phyloP scores from a whole-genome alignment of 1,140 invertebrate genomes.

The Lordiphosa mommai region DNA sequence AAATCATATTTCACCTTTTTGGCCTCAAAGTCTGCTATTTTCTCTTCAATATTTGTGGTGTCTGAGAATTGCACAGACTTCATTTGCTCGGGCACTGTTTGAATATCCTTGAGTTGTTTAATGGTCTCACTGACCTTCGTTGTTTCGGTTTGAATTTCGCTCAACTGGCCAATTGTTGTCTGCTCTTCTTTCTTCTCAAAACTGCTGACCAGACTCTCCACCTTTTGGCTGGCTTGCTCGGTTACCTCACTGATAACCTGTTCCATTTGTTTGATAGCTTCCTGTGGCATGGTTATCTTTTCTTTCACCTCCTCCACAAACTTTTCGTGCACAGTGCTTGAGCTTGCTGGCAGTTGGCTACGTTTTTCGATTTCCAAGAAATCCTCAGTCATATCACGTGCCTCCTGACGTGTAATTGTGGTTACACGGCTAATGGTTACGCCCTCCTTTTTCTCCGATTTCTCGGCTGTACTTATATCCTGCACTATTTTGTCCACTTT shows the following conservation, averaged over 20 bases:
- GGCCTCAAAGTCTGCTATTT: constrained; percentile 73
- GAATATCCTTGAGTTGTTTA: constrained; percentile 54
- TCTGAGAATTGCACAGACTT: constrained; percentile 45
- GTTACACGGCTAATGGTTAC: constrained; percentile 41
- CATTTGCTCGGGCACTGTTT: constrained; percentile 37
- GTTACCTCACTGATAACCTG: constrained; percentile 62
- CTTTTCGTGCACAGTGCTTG: constrained; percentile 56
- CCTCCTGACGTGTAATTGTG: constrained; percentile 61
- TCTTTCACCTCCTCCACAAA: constrained; percentile 71
- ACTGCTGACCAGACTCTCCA: constrained; percentile 61
- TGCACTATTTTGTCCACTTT: constrained; percentile 65
- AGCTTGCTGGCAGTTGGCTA: constrained; percentile 51
- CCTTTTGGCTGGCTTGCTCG: constrained; percentile 60
- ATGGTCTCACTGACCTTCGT: constrained; percentile 65
- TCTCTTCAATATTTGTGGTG: constrained; percentile 65
- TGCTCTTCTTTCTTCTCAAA: constrained; percentile 40
- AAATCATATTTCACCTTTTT: constrained; percentile 73
- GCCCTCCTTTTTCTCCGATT: constrained; percentile 45
- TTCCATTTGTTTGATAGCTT: constrained; percentile 47
- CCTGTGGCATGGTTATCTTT: constrained; percentile 53
- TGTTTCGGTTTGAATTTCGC: constrained; percentile 20
- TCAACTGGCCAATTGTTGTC: too few relatives aligned
- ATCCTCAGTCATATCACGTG: constrained; percentile 68
- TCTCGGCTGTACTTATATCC: constrained; percentile 66
- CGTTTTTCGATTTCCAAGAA: constrained; percentile 69